Evolutionary conservation across 2,113 vertebrate genomes (phyloP), one percentile per base, ranked within the genome.

Genomic region (Actinemys pallida): DNA sequence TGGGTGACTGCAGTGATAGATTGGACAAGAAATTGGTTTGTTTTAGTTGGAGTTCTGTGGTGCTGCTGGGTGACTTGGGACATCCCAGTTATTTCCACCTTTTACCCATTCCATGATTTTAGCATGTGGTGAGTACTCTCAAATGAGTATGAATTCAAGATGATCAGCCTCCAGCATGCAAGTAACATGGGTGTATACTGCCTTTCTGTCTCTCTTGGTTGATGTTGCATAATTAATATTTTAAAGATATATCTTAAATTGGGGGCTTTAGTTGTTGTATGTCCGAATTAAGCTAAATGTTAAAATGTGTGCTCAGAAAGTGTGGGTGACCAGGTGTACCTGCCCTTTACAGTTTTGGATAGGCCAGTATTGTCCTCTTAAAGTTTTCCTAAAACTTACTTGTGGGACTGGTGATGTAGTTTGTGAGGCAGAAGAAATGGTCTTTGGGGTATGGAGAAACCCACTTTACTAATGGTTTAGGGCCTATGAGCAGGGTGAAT

Each of bases 51-150:
- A 5, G 19, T 20, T 7, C 56, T 42, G 10, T 47, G 25, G 39
- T 59, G 29, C 19, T 29, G 16, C 57, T 31, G 27, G 13, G 29
- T 84, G 19, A 10, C 19, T 35, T 69, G 31, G 31, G 29, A 35
- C 47, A 49, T 84, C 11, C 45, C 29, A 49, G 35, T 27, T n/a
- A 39, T 84, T 49, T 50, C 5, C 22, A 50, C 31, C 8, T n/a
- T 65, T 84, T 84, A 35, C 31, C 59, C 47, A 45, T 65, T 84
- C 42, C 4, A 49, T 31, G 35, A 50, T 27, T 20, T 76, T 22
- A 39, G 22, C 17, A 50, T 81, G 83, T 81, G 3, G 5, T 1
- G 3, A 78, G 45, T 0, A 16, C 0, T 16, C 81, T 72, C 7
- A 47, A 62, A 35, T 42, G 14, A 17, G 9, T 20, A 49, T 39